A percentile compares a stretch with the other conserved stretches of the same genome.
phyloP scores from a whole-genome alignment of 2,113 vertebrate genomes.

The Sardina pilchardus region DNA sequence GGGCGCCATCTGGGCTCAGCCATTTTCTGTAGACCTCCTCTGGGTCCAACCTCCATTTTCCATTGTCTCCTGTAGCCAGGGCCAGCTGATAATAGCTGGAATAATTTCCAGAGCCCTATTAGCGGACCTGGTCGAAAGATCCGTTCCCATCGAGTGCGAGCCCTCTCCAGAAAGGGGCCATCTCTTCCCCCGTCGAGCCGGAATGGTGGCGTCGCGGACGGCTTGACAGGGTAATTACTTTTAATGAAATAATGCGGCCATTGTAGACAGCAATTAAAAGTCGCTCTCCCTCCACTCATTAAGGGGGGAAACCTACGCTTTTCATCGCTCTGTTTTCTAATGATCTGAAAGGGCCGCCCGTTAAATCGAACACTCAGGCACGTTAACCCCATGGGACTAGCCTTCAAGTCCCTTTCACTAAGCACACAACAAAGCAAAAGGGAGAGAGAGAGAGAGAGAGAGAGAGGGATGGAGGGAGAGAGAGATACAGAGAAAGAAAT shows the following conservation, averaged over 20 bases:
- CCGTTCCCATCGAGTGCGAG: slow-evolving; percentile 56
- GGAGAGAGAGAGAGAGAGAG: not conserved
- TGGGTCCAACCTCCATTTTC: not conserved
- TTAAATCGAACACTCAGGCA: slow-evolving; percentile 63
- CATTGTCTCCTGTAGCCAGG: not conserved
- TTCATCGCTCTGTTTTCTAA: slow-evolving; percentile 69
- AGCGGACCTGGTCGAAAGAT: slow-evolving; percentile 60
- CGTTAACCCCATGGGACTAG: slow-evolving; percentile 57
- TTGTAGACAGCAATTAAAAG: slow-evolving; percentile 77
- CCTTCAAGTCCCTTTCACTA: slow-evolving; percentile 56
- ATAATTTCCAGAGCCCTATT: slow-evolving; percentile 52
- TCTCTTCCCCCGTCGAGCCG: slow-evolving; percentile 58
- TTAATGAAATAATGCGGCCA: slow-evolving; percentile 75
- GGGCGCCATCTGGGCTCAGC: not conserved
- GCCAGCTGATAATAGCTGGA: not conserved
- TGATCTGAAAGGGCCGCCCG: slow-evolving; percentile 59
- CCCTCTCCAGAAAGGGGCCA: slow-evolving; percentile 56
- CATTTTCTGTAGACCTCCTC: not conserved
- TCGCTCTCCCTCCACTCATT: slow-evolving; percentile 68
- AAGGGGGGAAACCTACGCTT: slow-evolving; percentile 62
- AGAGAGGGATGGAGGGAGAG: not conserved
- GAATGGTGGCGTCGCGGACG: slow-evolving; percentile 66
- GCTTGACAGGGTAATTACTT: slow-evolving; percentile 74
- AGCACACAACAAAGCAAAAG: slow-evolving; percentile 43
- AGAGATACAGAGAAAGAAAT: not conserved